Percentiles rank a stretch among this genome's conserved stretches.
These are phyloP conservation scores for Zaprionus lachaisei DNA, from an alignment of 1,140 invertebrate species.

Conservation along the genomic window DNA sequence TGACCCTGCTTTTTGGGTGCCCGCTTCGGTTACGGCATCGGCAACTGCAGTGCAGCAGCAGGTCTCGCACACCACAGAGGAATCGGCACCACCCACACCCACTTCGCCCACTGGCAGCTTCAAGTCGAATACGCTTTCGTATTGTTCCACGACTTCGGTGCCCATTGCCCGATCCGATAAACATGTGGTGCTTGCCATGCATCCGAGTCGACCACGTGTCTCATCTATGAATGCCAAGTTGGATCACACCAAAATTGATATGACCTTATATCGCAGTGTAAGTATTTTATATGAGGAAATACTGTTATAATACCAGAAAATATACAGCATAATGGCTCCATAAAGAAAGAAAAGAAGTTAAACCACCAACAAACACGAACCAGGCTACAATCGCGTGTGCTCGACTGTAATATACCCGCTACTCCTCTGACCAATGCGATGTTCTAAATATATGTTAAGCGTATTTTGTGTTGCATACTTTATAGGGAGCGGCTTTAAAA, in stretches of 20 bases:
- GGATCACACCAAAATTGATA: constrained; percentile 86
- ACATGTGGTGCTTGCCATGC: constrained; percentile 85
- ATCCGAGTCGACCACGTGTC: constrained; percentile 81
- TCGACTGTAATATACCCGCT: no score
- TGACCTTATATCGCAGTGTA: constrained; percentile 85
- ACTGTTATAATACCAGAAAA: no score
- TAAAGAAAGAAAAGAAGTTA: no score
- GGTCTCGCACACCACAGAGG: constrained; percentile 75
- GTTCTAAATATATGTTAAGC: no score
- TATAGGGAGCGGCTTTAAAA: no score
- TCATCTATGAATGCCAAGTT: constrained; percentile 86
- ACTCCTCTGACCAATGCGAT: no score
- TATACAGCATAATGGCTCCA: no score
- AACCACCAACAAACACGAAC: no score
- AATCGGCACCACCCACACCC: constrained; percentile 85
- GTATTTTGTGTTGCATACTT: no score
- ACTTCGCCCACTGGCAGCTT: constrained; percentile 84
- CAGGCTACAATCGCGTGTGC: no score
- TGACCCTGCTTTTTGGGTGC: constrained; percentile 85
- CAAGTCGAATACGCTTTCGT: constrained; percentile 78
- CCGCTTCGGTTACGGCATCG: constrained; percentile 70
- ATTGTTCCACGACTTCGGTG: constrained; percentile 77
- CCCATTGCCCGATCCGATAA: constrained; percentile 85
- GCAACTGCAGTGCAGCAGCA: constrained; percentile 66
- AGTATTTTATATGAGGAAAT: constrained; percentile 10